Evolutionary conservation across 2,888 invertebrate species (phyloP).

Genomic region (Nudaria mundana): DNA sequence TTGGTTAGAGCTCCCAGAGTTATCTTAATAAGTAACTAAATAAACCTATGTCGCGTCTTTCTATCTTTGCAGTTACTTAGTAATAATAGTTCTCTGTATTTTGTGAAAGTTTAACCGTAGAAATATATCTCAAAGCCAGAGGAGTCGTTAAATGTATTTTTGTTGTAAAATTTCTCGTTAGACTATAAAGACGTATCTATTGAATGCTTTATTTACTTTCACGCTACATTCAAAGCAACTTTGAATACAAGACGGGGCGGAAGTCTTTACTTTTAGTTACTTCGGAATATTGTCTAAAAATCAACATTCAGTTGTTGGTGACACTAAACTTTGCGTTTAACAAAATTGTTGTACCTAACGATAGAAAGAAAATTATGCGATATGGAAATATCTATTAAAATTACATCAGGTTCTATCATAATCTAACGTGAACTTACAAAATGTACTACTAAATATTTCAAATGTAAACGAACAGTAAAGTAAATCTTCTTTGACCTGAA

Average conservation of each 20-base stretch:
- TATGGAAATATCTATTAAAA: background rate
- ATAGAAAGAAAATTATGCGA: background rate
- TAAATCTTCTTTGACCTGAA: conserved; percentile 9
- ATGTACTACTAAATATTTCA: background rate
- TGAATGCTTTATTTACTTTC: conserved; percentile 22
- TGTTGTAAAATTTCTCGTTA: conserved; percentile 7
- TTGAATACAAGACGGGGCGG: background rate
- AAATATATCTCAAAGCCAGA: conserved; percentile 24
- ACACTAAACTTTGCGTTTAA: too few relatives aligned
- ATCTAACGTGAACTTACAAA: background rate
- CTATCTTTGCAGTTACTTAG: background rate
- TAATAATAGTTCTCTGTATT: conserved; percentile 16
- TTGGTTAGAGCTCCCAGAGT: background rate
- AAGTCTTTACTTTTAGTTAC: background rate
- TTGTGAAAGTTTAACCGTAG: conserved; percentile 28
- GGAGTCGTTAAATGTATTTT: conserved; percentile 14
- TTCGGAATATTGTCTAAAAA: too few relatives aligned
- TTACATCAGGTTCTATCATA: background rate
- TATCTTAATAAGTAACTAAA: too few relatives aligned
- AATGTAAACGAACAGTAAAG: too few relatives aligned
- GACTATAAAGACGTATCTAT: background rate
- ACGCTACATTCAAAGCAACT: conserved; percentile 7
- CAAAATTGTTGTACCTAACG: too few relatives aligned
- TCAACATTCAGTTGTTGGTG: too few relatives aligned
- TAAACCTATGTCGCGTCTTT: too few relatives aligned